Conservation (phyloP, 2,888 invertebrate genomes). For the Leptinotarsa haldemani region DNA sequence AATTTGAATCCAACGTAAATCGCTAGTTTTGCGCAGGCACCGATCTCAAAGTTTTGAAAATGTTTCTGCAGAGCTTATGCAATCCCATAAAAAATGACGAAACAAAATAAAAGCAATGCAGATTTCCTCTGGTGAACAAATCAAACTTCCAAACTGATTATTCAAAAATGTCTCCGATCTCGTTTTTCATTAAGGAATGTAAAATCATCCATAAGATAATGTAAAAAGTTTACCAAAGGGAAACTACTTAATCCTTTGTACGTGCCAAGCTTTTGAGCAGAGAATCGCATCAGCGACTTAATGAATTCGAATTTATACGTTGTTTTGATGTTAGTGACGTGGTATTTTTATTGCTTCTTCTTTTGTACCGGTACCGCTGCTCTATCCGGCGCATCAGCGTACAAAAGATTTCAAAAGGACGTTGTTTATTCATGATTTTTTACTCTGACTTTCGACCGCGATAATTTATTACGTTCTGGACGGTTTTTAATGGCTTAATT, state of each 20-base stretch:
- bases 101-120: too few species aligned
- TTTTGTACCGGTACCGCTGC: slow-evolving; percentile 23
- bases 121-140: neutral
- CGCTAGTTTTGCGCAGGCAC: too few species aligned
- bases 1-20: too few species aligned
- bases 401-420: slow-evolving; percentile 17
- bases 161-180: neutral
- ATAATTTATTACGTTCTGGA: slow-evolving; percentile 23
- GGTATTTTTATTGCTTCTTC: slow-evolving; percentile 30
- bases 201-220: neutral
- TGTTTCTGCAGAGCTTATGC: too few species aligned
- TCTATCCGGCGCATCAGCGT: slow-evolving; percentile 9
- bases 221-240: slow-evolving; percentile 5
- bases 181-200: neutral
- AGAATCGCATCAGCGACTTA: slow-evolving; percentile 8
- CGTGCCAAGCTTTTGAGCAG: slow-evolving; percentile 13
- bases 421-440: slow-evolving; percentile 25
- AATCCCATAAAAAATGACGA: too few species aligned
- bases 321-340: slow-evolving; percentile 26
- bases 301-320: slow-evolving; percentile 28
- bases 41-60: too few species aligned
- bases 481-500: slow-evolving; percentile 14
- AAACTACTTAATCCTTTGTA: slow-evolving; percentile 20
- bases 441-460: slow-evolving; percentile 10
- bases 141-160: neutral